phyloP scores from a whole-genome alignment of 2,888 invertebrate species.

The Apamea anceps region DNA sequence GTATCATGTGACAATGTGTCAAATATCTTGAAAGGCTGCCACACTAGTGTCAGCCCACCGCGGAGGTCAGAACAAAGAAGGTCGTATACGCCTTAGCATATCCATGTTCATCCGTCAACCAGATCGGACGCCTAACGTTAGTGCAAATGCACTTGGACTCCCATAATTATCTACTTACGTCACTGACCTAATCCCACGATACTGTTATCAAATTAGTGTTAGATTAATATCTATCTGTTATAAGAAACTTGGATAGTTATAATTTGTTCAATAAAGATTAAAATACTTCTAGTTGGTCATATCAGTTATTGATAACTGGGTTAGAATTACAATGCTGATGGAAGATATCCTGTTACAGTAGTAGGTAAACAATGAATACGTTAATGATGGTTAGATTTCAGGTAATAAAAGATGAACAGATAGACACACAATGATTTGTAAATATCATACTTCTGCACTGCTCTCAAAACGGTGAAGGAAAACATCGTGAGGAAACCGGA shows the following conservation, averaged over 20 bases:
- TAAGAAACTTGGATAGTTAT: conserved; percentile 9
- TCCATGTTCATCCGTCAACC: not conserved
- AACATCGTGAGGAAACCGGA: no score
- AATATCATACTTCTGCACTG: not conserved
- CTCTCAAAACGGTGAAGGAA: no score
- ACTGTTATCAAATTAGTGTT: conserved; percentile 29
- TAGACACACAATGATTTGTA: not conserved
- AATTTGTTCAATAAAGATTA: conserved; percentile 42
- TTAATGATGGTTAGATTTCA: conserved; percentile 9
- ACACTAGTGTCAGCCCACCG: not conserved
- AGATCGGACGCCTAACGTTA: not conserved
- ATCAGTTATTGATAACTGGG: conserved; percentile 18
- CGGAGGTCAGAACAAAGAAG: not conserved
- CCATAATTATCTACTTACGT: conserved; percentile 25
- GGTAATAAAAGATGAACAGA: not conserved
- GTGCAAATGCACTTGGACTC: conserved; percentile 10
- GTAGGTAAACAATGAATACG: not conserved
- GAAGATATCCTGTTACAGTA: conserved; percentile 5
- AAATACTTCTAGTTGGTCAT: conserved; percentile 8
- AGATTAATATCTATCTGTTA: conserved; percentile 25
- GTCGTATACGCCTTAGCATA: not conserved
- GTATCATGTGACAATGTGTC: not conserved
- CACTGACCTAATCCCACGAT: conserved; percentile 23
- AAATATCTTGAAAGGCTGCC: not conserved
- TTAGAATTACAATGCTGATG: conserved; percentile 17